Conservation (phyloP, 2,113 vertebrate genomes). For the Alexandromys fortis region DNA sequence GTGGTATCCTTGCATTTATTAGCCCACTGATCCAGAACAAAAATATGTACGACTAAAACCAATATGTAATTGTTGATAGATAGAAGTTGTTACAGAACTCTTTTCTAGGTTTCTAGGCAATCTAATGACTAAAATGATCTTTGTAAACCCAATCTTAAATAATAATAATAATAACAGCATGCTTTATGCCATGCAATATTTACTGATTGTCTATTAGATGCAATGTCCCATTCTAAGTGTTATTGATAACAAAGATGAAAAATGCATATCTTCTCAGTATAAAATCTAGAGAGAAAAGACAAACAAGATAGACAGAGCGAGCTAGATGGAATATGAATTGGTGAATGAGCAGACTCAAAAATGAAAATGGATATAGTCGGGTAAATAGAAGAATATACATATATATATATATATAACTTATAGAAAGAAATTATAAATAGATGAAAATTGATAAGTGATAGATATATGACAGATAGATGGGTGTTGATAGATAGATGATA, state of each 20-base stretch:
- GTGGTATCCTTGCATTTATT: background rate
- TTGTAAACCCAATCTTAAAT: too few species aligned
- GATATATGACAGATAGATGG: background rate
- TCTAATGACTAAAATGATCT: too few species aligned
- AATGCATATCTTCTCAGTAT: background rate
- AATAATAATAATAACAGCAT: too few species aligned
- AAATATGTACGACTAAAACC: background rate
- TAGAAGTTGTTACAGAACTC: background rate
- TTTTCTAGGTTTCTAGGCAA: background rate
- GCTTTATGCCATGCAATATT: constrained; percentile 1
- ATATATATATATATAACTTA: too few species aligned
- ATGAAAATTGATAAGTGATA: too few species aligned
- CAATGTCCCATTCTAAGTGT: background rate
- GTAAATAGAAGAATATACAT: too few species aligned
- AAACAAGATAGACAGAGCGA: background rate
- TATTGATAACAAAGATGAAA: constrained; percentile 2
- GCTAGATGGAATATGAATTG: background rate
- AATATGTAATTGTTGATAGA: background rate
- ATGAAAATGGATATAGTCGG: background rate
- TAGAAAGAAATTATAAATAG: background rate
- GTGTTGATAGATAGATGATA: background rate
- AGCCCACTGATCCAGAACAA: background rate
- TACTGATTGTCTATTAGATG: constrained; percentile 6
- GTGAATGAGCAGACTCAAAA: background rate
- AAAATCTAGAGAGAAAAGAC: background rate